Conservation (phyloP, 2,888 invertebrate genomes). For the Tipula vernalis region DNA sequence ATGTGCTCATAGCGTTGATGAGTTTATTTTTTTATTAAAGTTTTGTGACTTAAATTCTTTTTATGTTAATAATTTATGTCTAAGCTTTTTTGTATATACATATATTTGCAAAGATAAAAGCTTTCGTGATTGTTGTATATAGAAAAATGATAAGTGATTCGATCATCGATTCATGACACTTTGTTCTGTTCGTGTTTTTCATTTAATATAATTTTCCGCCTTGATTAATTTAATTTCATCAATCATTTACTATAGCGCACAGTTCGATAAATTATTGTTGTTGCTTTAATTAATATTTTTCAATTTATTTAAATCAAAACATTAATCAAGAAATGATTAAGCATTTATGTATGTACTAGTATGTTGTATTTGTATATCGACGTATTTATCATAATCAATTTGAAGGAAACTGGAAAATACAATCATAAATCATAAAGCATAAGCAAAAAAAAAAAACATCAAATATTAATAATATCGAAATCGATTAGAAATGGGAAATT, state of each 20-base stretch:
- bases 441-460: neutral
- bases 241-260: neutral
- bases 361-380: neutral
- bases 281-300: neutral
- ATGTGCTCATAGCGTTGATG: too few relatives aligned
- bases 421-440: neutral
- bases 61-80: too few relatives aligned
- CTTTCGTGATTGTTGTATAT: neutral
- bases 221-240: neutral
- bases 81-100: neutral
- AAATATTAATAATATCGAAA: neutral
- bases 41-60: too few relatives aligned
- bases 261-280: neutral
- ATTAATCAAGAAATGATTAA: neutral
- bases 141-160: neutral
- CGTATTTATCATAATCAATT: neutral
- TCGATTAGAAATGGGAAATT: neutral
- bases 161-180: neutral
- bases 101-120: neutral
- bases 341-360: neutral
- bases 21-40: too few relatives aligned
- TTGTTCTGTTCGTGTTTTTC: neutral
- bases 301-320: constrained; percentile 4
- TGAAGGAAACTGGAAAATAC: neutral
- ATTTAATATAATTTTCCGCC: neutral